phyloP scores from a whole-genome alignment of 2,113 vertebrate species.

The Nettapus auritus region DNA sequence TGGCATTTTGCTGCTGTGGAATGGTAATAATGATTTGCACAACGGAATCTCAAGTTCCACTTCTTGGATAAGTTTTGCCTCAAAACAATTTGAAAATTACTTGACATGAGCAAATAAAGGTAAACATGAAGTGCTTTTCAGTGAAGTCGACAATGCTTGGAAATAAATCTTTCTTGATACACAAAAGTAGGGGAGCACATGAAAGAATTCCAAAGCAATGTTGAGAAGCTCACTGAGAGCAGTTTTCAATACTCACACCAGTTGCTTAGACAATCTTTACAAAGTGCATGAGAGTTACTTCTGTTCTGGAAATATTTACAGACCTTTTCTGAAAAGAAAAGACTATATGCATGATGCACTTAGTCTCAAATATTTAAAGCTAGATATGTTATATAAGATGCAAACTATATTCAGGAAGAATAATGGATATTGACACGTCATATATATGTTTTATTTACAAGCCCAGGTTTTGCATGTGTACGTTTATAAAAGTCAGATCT shows the following conservation, averaged over 20 bases:
- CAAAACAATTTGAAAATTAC: constrained; percentile 25
- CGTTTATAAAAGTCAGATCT: neutral
- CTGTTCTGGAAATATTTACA: neutral
- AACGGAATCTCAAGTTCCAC: constrained; percentile 51
- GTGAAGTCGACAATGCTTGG: neutral
- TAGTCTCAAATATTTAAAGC: neutral
- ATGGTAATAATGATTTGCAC: neutral
- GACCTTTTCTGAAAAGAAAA: neutral
- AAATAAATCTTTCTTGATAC: neutral
- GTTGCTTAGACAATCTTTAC: neutral
- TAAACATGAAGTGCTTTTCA: constrained; percentile 7
- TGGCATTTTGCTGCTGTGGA: constrained; percentile 20
- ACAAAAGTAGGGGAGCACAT: neutral
- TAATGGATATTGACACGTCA: neutral
- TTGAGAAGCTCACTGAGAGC: neutral
- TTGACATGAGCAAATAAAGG: constrained; percentile 13
- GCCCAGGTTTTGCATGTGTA: neutral
- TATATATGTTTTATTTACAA: neutral
- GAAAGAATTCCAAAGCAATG: neutral
- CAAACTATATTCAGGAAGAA: neutral
- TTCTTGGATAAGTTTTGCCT: constrained; percentile 22
- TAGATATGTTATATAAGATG: neutral
- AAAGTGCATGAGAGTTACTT: neutral
- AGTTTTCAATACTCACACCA: neutral
- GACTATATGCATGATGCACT: neutral